Conservation (phyloP, 2,797 vertebrate genomes). For the Acipenser ruthenus region DNA sequence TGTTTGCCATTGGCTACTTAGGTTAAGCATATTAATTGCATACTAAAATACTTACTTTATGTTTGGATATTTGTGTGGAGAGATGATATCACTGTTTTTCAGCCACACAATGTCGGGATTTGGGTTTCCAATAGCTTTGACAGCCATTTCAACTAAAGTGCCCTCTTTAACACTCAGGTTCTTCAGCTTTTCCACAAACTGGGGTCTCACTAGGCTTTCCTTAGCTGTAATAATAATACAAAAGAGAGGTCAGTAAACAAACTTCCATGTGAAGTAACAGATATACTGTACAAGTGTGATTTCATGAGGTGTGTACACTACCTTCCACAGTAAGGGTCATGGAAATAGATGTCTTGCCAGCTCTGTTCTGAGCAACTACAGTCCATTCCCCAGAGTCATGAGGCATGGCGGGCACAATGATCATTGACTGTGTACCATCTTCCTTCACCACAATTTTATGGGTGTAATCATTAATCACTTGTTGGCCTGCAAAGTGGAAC, state of each 20-base stretch:
- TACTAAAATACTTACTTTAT: slow-evolving; percentile 71
- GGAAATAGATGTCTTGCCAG: slow-evolving; percentile 84
- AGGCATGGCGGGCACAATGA: slow-evolving; percentile 84
- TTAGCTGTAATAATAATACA: slow-evolving; percentile 62
- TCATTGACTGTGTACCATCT: slow-evolving; percentile 90
- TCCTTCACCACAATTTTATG: slow-evolving; percentile 97
- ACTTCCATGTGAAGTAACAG: not conserved
- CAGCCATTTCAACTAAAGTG: slow-evolving; percentile 78
- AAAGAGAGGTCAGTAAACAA: not conserved
- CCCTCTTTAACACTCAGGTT: slow-evolving; percentile 89
- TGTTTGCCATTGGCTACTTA: not conserved
- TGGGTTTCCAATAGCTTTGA: slow-evolving; percentile 90
- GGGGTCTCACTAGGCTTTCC: slow-evolving; percentile 80
- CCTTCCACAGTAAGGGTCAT: slow-evolving; percentile 87
- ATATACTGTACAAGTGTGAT: not conserved
- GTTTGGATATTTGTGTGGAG: slow-evolving; percentile 84
- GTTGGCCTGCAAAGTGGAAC: slow-evolving; percentile 67
- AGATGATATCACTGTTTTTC: slow-evolving; percentile 96
- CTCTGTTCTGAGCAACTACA: slow-evolving; percentile 90
- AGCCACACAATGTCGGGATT: slow-evolving; percentile 97
- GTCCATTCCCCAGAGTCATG: slow-evolving; percentile 93
- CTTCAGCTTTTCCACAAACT: slow-evolving; percentile 84
- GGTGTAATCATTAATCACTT: slow-evolving; percentile 90
- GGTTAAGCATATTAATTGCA: slow-evolving; percentile 18
- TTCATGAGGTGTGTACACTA: slow-evolving; percentile 33